phyloP scores from a whole-genome alignment of 2,888 invertebrate genomes.

The Pristionchus fissidentatus region DNA sequence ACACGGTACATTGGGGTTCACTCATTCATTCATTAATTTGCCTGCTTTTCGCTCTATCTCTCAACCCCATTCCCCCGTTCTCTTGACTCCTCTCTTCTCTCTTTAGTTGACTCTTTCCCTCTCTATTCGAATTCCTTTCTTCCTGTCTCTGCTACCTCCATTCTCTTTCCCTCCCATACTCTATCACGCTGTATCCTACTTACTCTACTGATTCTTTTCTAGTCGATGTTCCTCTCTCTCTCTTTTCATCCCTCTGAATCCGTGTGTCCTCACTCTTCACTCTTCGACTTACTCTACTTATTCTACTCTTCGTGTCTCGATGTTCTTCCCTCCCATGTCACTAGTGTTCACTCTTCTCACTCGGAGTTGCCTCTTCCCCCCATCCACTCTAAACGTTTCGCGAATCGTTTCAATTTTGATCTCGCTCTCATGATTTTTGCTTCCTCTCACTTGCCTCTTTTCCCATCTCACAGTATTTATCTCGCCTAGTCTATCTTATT shows the following conservation, averaged over 20 bases:
- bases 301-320: too few relatives aligned
- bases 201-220: not conserved
- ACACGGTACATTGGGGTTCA: too few relatives aligned
- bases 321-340: too few relatives aligned
- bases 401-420: too few relatives aligned
- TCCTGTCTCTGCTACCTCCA: not conserved
- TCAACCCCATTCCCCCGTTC: not conserved
- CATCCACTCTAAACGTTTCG: too few relatives aligned
- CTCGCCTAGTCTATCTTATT: too few relatives aligned
- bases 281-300: too few relatives aligned
- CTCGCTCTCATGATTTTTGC: not conserved
- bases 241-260: not conserved
- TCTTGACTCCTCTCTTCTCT: not conserved
- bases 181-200: not conserved
- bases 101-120: constrained; percentile 12
- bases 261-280: too few relatives aligned
- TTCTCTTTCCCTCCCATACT: constrained; percentile 35
- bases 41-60: constrained; percentile 19
- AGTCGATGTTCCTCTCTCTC: not conserved
- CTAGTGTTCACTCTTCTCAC: too few relatives aligned
- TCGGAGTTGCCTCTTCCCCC: too few relatives aligned
- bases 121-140: constrained; percentile 4
- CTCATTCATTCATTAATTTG: not conserved
- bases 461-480: too few relatives aligned
- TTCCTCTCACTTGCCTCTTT: not conserved